phyloP scores from a whole-genome alignment of 2,888 invertebrate species.

The Eristalinus aeneus region DNA sequence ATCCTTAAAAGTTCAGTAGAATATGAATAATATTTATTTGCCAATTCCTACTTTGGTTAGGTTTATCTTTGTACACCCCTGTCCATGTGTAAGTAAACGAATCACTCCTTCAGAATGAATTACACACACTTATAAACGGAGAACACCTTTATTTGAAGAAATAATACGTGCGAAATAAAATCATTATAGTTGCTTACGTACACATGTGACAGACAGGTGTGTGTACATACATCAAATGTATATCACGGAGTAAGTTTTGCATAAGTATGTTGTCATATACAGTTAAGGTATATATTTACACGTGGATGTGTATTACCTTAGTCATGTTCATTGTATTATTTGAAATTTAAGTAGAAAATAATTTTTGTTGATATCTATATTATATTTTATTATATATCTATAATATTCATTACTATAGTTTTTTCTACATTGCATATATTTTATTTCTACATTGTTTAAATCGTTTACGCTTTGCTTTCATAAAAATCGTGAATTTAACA shows the following conservation, averaged over 20 bases:
- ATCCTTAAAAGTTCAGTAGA: not conserved
- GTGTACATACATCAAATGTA: not conserved
- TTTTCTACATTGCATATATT: not conserved
- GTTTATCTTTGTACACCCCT: not conserved
- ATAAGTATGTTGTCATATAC: not conserved
- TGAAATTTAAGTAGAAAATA: not conserved
- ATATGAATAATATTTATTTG: not conserved
- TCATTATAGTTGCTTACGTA: not conserved
- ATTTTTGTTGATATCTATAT: not conserved
- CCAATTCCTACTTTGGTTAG: not conserved
- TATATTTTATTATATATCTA: not conserved
- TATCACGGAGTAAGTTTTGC: too few species aligned
- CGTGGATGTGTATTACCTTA: not conserved
- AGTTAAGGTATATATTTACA: not conserved
- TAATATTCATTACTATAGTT: not conserved
- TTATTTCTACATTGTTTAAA: not conserved
- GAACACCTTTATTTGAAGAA: not conserved
- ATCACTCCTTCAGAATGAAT: not conserved
- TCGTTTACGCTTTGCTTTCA: not conserved
- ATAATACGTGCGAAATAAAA: not conserved
- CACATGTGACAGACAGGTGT: not conserved
- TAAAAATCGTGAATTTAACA: not conserved
- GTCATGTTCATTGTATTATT: not conserved
- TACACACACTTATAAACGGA: not conserved
- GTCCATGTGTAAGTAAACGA: not conserved